These are phyloP conservation scores for Liodrosophila aerea DNA, from an alignment of 2,888 invertebrate genomes.

Conservation along the genomic window DNA sequence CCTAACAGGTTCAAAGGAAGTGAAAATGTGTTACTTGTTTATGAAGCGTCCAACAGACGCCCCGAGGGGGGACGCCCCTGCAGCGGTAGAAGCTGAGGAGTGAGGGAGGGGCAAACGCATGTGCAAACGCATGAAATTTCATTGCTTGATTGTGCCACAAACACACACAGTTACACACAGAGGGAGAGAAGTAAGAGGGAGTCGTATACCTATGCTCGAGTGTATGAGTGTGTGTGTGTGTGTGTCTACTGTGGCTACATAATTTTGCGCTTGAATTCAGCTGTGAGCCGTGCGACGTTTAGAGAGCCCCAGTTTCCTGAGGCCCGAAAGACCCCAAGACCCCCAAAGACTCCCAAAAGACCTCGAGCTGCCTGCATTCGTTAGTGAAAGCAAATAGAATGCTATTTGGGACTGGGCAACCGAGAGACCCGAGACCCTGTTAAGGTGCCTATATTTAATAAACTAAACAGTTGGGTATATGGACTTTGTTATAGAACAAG, in stretches of 20 bases:
- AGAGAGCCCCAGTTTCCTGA: slow-evolving; percentile 40
- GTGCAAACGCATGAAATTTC: slow-evolving; percentile 78
- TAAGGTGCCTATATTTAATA: slow-evolving; percentile 39
- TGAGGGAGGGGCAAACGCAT: slow-evolving; percentile 54
- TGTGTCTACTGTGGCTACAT: slow-evolving; percentile 67
- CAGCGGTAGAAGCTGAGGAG: background rate
- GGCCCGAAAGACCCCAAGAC: slow-evolving; percentile 48
- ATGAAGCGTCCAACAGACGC: slow-evolving; percentile 56
- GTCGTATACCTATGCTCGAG: slow-evolving; percentile 7
- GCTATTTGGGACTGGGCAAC: slow-evolving; percentile 32
- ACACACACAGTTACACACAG: slow-evolving; percentile 38
- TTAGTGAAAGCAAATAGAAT: slow-evolving; percentile 72
- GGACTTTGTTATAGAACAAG: too few relatives aligned
- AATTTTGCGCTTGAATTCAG: slow-evolving; percentile 77
- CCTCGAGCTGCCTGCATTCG: slow-evolving; percentile 66
- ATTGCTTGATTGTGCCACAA: slow-evolving; percentile 77
- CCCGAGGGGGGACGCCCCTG: slow-evolving; percentile 30
- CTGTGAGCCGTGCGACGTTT: slow-evolving; percentile 70
- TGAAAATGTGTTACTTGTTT: slow-evolving; percentile 78
- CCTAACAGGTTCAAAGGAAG: slow-evolving; percentile 77
- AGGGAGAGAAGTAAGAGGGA: background rate
- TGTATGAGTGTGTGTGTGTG: slow-evolving; percentile 13
- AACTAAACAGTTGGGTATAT: slow-evolving; percentile 29
- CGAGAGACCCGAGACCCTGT: slow-evolving; percentile 27
- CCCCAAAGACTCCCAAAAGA: slow-evolving; percentile 49